Base-by-base conservation (phyloP, 2,113 vertebrate genomes). In the Toxotes chatareus region DNA sequence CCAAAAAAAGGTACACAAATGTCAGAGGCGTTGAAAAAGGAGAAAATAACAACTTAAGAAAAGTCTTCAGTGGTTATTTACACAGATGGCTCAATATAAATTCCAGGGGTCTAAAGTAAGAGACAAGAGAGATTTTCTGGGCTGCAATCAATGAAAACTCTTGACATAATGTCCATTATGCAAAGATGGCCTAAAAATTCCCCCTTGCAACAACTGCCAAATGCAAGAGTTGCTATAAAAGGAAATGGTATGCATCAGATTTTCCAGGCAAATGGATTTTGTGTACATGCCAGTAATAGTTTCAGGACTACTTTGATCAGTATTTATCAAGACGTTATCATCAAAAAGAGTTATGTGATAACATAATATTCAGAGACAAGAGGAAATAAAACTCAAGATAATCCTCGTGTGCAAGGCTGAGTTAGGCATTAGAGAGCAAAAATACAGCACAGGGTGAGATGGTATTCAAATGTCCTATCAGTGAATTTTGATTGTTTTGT, bases 151-250 rank as follows among this genome's bases (percentile, higher is more conserved):
- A 74, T 79, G 73, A 88, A 87, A 86, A 77, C 56, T 70, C 69
- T 66, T 80, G 82, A 90, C 87, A 84, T 84, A 38, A 87, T 67
- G 83, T 88, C 66, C 63, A 76, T 87, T 87, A 85, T 88, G 80
- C 76, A 90, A 91, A 61, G 46, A 60, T 68, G 60, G 67, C 56
- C 87, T 74, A 42, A 89, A 85, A 79, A 76, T n/a, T 63, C 73
- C 80, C 34, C 68, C 31, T 40, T 23, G 57, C 76, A 82, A 74
- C 87, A 87, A 92, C 90, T 73, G 56, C 59, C 64, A 80, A 73
- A 55, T 57, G 83, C 0, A 59, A 82, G 59, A 79, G 76, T 69
- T 80, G 85, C 91, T 92, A 84, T 89, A 92, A 92, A 92, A 92
- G 91, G 88, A 90, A 57, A 90, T 88, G 83, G 87, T 79, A 79